Percentiles rank a stretch among this genome's conserved stretches.
Conservation (phyloP, 2,113 vertebrate species). For the Halichoeres trimaculatus region DNA sequence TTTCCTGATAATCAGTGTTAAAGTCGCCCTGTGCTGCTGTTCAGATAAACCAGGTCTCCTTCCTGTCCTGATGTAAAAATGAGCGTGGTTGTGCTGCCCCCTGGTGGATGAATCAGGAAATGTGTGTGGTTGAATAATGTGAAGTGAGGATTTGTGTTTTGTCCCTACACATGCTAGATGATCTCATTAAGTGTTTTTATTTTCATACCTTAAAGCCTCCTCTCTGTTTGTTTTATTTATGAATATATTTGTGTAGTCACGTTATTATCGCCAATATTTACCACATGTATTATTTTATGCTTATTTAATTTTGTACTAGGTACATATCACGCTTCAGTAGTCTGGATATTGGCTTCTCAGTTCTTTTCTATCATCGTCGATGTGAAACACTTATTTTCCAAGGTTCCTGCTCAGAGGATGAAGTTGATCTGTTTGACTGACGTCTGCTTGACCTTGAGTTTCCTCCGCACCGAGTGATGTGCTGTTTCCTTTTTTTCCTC, state of each 20-base stretch:
- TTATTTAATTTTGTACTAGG: constrained; percentile 80
- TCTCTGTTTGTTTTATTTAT: constrained; percentile 65
- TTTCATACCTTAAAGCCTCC: constrained; percentile 32
- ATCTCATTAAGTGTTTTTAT: constrained; percentile 18
- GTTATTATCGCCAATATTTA: constrained; percentile 51
- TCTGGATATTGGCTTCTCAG: constrained; percentile 51
- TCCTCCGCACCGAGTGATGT: constrained; percentile 33
- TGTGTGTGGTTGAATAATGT: constrained; percentile 40
- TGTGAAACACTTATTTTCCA: constrained; percentile 60
- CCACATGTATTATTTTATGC: constrained; percentile 47
- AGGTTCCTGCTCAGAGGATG: constrained; percentile 67
- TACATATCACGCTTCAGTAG: constrained; percentile 68
- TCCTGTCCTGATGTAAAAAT: not conserved
- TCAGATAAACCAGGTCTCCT: not conserved
- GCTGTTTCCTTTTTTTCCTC: constrained; percentile 26
- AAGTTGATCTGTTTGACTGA: constrained; percentile 61
- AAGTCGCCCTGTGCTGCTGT: constrained; percentile 56
- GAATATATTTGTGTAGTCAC: constrained; percentile 45
- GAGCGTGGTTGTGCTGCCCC: constrained; percentile 50
- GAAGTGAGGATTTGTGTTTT: constrained; percentile 38
- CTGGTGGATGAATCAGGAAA: constrained; percentile 48
- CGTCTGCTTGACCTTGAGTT: constrained; percentile 55
- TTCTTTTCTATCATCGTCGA: constrained; percentile 68
- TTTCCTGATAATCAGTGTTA: constrained; percentile 42
- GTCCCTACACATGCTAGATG: not conserved